phyloP scores from a whole-genome alignment of 2,888 invertebrate species.

The Hanleya hanleyi region DNA sequence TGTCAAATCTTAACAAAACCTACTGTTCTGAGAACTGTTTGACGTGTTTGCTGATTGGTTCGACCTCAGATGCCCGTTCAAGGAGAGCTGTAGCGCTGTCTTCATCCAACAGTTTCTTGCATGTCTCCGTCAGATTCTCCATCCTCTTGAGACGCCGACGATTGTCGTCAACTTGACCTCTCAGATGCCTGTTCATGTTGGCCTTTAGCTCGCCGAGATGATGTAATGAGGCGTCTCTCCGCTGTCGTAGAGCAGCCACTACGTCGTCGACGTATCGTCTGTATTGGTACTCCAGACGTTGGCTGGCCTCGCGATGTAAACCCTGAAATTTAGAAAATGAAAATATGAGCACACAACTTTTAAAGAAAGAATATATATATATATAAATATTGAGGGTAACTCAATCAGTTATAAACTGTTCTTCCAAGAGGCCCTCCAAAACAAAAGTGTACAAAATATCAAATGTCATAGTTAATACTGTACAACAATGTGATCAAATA shows the following conservation, averaged over 20 bases:
- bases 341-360: too few species aligned
- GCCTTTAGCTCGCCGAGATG: conserved; percentile 36
- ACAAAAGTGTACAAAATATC: too few species aligned
- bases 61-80: conserved; percentile 45
- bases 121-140: conserved; percentile 46
- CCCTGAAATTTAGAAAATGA: too few species aligned
- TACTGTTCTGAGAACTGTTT: conserved; percentile 33
- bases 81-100: conserved; percentile 47
- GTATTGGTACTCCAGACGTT: conserved; percentile 58
- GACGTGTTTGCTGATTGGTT: conserved; percentile 44
- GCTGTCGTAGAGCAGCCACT: conserved; percentile 48
- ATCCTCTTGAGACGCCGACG: conserved; percentile 42
- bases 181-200: conserved; percentile 34
- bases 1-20: conserved; percentile 16
- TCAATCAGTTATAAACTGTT: too few species aligned
- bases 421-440: too few species aligned
- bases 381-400: too few species aligned
- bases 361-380: too few species aligned
- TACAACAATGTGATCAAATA: too few species aligned
- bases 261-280: conserved; percentile 54
- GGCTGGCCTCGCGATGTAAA: conserved; percentile 49
- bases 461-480: too few species aligned
- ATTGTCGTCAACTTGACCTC: conserved; percentile 46
- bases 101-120: conserved; percentile 51
- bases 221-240: conserved; percentile 34